Evolutionary conservation across 2,797 vertebrate genomes (phyloP), one percentile per base, ranked within the genome.

Genomic region (Gouania willdenowi): DNA sequence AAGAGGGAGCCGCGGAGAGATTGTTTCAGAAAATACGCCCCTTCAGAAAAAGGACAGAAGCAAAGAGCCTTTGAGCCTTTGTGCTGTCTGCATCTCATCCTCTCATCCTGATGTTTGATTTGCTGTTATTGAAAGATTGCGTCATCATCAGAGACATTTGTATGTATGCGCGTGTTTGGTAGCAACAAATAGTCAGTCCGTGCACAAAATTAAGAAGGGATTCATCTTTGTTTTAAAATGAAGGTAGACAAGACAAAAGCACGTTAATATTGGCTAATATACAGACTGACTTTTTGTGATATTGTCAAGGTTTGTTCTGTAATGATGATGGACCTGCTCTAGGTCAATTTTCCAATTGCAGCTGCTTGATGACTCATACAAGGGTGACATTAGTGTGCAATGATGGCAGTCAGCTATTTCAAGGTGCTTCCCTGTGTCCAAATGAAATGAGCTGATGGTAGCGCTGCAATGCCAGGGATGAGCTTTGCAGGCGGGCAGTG

Each of bases 51-150:
- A 19, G 5, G 4, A 20, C 19, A 6, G n/a, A n/a, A n/a, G n/a
- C 32, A 47, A 57, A 62, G 52, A 42, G 44, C 51, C 48, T 22
- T 50, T 14, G 38, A 71, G 61, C 37, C 54, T 73, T 77, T 77
- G 62, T 75, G 45, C 29, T 28, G 43, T 34, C 53, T 10, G 11
- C 48, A 42, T 48, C 52, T 64, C 56, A 17, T 44, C 52, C 46
- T 45, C 46, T 63, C 52, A 28, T 72, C 72, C 66, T 40, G 54
- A 58, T 76, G 57, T 71, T 53, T 74, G 62, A 71, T 66, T 61
- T 61, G 57, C 70, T 80, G 78, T 79, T 43, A 79, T 71, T 64
- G 57, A 22, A 50, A 59, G 6, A 28, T 54, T 31, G 25, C 49
- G 47, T 61, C 58, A 52, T 76, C 52, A 55, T 56, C 52, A 66